Conservation (phyloP, 2,888 invertebrate species). For the Caenorhabditis wallacei region DNA sequence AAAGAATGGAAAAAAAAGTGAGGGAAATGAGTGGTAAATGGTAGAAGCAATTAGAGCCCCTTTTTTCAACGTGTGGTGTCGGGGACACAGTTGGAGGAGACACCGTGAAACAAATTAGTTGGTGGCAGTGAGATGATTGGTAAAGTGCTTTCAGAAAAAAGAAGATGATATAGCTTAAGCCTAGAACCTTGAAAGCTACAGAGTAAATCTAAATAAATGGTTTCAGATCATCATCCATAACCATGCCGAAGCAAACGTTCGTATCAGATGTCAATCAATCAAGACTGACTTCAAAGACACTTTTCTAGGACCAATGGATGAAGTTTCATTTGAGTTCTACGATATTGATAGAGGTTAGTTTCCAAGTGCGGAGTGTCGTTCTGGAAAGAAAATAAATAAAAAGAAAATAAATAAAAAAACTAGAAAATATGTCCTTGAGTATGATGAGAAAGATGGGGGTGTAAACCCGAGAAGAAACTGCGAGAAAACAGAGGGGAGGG, state of each 20-base stretch:
- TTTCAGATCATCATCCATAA: constrained; percentile 71
- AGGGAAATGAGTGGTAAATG: constrained; percentile 21
- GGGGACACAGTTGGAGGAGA: not conserved
- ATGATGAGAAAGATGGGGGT: constrained; percentile 4
- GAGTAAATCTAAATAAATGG: too few species aligned
- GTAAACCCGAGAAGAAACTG: constrained; percentile 35
- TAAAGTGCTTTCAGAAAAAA: constrained; percentile 6
- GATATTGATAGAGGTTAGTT: constrained; percentile 71
- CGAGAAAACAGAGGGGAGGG: constrained; percentile 6
- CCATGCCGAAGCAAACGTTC: constrained; percentile 69
- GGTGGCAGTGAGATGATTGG: constrained; percentile 6
- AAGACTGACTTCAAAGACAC: constrained; percentile 66
- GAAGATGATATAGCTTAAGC: not conserved
- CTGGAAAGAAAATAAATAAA: too few species aligned
- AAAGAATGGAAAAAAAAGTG: constrained; percentile 5
- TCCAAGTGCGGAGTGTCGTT: not conserved
- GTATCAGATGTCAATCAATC: constrained; percentile 69
- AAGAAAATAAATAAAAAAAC: too few species aligned
- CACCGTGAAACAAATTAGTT: not conserved
- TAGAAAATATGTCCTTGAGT: constrained; percentile 22
- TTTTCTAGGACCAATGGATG: constrained; percentile 62
- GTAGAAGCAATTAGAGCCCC: not conserved
- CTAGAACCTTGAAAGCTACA: too few species aligned
- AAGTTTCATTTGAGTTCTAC: constrained; percentile 69
- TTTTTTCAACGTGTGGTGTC: constrained; percentile 5